Conservation (phyloP, 92 coral and sea anemone species). For the Zoanthus sansibaricus region DNA sequence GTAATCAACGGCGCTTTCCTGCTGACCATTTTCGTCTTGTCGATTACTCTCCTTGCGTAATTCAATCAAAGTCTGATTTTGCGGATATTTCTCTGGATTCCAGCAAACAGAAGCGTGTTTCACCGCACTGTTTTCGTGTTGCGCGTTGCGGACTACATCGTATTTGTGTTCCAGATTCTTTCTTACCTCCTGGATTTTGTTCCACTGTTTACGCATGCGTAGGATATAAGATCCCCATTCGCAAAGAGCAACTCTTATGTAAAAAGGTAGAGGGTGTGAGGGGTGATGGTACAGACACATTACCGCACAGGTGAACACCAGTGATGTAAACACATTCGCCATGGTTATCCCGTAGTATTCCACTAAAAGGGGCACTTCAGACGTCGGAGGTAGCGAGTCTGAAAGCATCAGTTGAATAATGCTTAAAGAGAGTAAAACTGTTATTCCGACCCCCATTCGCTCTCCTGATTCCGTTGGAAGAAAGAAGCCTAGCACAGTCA, state of each 20-base stretch:
- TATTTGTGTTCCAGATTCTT: slow-evolving; percentile 46
- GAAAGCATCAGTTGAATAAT: slow-evolving; percentile 90
- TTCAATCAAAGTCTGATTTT: slow-evolving; percentile 35
- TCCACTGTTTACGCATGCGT: slow-evolving; percentile 76
- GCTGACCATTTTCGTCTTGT: slow-evolving; percentile 22
- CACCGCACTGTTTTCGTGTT: slow-evolving; percentile 32
- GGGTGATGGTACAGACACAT: slow-evolving; percentile 74
- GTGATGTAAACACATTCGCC: slow-evolving; percentile 80
- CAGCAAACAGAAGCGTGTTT: slow-evolving; percentile 37
- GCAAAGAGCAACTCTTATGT: slow-evolving; percentile 65
- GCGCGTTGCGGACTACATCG: not conserved
- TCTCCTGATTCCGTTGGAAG: slow-evolving; percentile 90
- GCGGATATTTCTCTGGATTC: slow-evolving; percentile 22
- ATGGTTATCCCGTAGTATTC: slow-evolving; percentile 88
- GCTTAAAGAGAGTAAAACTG: slow-evolving; percentile 83
- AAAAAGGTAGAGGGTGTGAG: slow-evolving; percentile 57
- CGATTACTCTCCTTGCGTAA: slow-evolving; percentile 1
- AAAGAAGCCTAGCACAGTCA: slow-evolving; percentile 81
- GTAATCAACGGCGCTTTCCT: slow-evolving; percentile 31
- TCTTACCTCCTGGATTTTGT: slow-evolving; percentile 64
- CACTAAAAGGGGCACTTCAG: slow-evolving; percentile 86
- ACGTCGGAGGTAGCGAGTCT: slow-evolving; percentile 88
- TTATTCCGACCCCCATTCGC: slow-evolving; percentile 92
- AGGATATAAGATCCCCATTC: slow-evolving; percentile 76
- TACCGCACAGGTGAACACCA: slow-evolving; percentile 82